Conservation (phyloP, 2,888 invertebrate genomes). For the Deilephila elpenor region DNA sequence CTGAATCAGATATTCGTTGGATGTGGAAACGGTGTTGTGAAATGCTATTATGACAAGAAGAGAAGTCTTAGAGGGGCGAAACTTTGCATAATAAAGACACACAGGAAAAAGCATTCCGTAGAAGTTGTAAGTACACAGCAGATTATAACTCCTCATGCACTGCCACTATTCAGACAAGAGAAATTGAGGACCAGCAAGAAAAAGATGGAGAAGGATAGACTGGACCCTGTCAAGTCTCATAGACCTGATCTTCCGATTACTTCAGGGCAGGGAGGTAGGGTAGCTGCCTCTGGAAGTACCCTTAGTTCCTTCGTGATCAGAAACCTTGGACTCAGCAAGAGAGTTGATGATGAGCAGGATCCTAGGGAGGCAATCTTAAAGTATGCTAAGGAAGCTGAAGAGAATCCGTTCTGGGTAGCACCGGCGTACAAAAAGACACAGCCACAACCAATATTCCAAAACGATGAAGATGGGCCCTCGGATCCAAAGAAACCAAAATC, state of each 20-base stretch:
- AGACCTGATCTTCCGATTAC: conserved; percentile 95
- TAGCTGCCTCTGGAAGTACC: conserved; percentile 97
- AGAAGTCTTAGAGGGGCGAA: conserved; percentile 95
- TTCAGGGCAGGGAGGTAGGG: conserved; percentile 95
- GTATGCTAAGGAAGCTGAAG: conserved; percentile 96
- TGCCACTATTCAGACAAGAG: conserved; percentile 97
- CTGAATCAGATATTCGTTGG: conserved; percentile 98
- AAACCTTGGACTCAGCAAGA: conserved; percentile 96
- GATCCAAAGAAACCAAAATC: conserved; percentile 82
- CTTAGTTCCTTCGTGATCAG: conserved; percentile 98
- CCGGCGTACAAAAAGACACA: conserved; percentile 96
- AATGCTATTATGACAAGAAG: conserved; percentile 95
- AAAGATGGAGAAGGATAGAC: conserved; percentile 94
- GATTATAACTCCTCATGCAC: conserved; percentile 97
- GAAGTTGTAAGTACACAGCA: conserved; percentile 96
- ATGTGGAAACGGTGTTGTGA: conserved; percentile 94
- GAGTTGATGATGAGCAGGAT: conserved; percentile 96
- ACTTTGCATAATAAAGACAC: conserved; percentile 92
- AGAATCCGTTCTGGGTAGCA: conserved; percentile 98
- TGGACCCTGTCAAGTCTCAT: conserved; percentile 93
- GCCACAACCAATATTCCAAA: conserved; percentile 92
- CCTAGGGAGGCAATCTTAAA: conserved; percentile 97
- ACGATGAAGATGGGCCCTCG: conserved; percentile 80
- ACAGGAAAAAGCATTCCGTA: conserved; percentile 91
- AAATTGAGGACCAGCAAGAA: conserved; percentile 94